Evolutionary conservation across 2,888 invertebrate species (phyloP), one percentile per base, ranked within the genome.

Genomic region (Bellardia pandia): DNA sequence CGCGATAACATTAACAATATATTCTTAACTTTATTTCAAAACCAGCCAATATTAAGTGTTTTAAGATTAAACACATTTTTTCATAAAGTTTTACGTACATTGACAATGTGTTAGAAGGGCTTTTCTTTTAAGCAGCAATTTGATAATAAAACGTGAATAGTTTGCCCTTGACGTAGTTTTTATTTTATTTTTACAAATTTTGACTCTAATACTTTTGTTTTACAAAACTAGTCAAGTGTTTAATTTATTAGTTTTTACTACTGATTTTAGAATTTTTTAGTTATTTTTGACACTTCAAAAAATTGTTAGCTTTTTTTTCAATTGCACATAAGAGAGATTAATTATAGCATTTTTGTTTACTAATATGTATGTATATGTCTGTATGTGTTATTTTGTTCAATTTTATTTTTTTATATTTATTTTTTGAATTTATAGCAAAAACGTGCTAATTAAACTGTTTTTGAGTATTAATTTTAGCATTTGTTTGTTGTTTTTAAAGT

Each of bases 101-200:
- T 69, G 51, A 37, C 2, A n/a, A 3, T 30, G 9, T 23, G 9
- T 5, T 37, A n/a, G 60, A 33, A n/a, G 8, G 16, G 13, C 40
- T 64, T 58, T 58, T 58, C 30, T n/a, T 23, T 45, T 45, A 45
- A 23, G 66, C 11, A 30, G 3, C 14, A 42, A 66, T 23, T 5
- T 45, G 42, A 66, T 66, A 66, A 64, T 1, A n/a, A 33, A 45
- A 30, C 13, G 6, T 56, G 5, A 42, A 71, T 56, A 16, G 69
- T 37, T 42, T 42, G 56, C 40, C 56, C 37, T 62, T 75, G 51
- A 76, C 51, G 75, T 64, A 76, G 37, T 56, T 56, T 30, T 58
- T 40, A 1, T 8, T 23, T 7, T 33, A 9, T 60, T 37, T n/a
- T 0, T 58, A 51, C 11, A 30, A 30, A 53, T 6, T 64, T n/a